Conservation (phyloP, 2,797 vertebrate genomes). For the Heterohyrax brucei region DNA sequence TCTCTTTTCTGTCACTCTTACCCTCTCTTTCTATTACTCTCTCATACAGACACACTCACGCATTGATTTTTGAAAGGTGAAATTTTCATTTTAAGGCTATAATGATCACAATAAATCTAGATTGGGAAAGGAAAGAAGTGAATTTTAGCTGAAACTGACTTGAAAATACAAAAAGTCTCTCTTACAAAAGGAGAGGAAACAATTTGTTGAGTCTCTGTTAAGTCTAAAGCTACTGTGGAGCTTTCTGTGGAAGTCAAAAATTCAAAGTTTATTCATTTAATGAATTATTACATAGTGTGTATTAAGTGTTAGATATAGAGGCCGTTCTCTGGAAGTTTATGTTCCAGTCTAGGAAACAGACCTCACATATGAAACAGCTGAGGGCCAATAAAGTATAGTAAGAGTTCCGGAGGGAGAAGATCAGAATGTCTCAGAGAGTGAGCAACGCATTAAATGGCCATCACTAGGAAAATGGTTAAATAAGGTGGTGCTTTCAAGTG, state of each 20-base stretch:
- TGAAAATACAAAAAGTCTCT: slow-evolving; percentile 55
- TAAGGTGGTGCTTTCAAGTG: neutral
- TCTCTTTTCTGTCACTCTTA: neutral
- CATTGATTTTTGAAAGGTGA: neutral
- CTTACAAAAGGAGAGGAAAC: slow-evolving; percentile 24
- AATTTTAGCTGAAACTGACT: slow-evolving; percentile 55
- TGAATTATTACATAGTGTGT: neutral
- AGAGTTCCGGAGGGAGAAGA: slow-evolving; percentile 26
- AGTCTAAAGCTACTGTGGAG: neutral
- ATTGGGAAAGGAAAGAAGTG: slow-evolving; percentile 52
- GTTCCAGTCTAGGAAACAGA: neutral
- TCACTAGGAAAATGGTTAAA: neutral
- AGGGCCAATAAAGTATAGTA: neutral
- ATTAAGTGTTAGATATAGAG: neutral
- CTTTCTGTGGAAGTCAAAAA: slow-evolving; percentile 1
- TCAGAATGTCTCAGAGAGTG: neutral
- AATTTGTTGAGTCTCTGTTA: slow-evolving; percentile 18
- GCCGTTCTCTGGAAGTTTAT: neutral
- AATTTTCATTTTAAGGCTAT: slow-evolving; percentile 12
- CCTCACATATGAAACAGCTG: neutral
- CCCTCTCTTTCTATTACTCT: too few relatives aligned
- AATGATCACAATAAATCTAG: neutral
- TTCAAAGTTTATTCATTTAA: slow-evolving; percentile 1
- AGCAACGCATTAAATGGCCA: neutral
- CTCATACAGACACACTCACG: neutral